Evolutionary conservation across 2,797 vertebrate genomes (phyloP).

Genomic region (Anas bernieri): DNA sequence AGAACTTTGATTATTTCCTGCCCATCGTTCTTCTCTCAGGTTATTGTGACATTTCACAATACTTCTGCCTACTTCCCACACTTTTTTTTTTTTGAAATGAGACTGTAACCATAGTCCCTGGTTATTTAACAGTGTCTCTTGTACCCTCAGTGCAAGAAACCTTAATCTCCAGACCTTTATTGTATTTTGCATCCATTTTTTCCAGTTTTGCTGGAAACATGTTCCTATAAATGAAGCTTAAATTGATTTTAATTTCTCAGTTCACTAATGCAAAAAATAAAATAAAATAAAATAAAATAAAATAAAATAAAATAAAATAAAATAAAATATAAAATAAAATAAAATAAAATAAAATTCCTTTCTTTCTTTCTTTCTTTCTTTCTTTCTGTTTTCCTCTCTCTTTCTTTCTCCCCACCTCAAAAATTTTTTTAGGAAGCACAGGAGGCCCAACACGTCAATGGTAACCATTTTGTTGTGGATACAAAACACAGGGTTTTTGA

Average conservation of each 20-base stretch:
- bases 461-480: neutral
- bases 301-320: no score
- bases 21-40: neutral
- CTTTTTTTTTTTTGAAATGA: neutral
- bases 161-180: neutral
- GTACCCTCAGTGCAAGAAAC: neutral
- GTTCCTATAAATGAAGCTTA: neutral
- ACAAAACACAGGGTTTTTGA: neutral
- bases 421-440: neutral
- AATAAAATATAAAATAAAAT: no score
- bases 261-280: neutral
- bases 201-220: neutral
- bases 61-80: neutral
- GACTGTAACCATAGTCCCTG: neutral
- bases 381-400: neutral
- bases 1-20: neutral
- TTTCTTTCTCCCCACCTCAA: neutral
- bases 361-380: neutral
- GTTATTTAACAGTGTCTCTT: neutral
- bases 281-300: no score
- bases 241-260: neutral
- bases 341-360: neutral
- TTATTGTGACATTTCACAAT: neutral
- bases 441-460: neutral
- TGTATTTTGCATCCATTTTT: neutral